Conservation (phyloP, 2,113 vertebrate species). For the Prolemur simus region DNA sequence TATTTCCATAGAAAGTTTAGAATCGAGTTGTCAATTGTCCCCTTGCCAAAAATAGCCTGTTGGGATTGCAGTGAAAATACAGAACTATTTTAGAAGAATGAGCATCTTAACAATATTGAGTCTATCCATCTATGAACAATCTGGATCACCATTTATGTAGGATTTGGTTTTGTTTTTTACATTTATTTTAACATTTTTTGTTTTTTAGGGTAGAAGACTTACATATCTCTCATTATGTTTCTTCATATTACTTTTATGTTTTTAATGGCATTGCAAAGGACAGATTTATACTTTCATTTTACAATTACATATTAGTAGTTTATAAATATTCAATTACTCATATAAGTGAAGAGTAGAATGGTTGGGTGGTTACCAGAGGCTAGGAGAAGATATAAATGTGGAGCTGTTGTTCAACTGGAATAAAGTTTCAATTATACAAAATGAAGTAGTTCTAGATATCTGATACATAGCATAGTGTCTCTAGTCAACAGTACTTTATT, state of each 20-base stretch:
- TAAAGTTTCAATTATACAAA: background rate
- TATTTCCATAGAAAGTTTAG: background rate
- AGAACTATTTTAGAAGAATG: background rate
- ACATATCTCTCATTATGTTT: background rate
- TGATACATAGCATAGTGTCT: no score
- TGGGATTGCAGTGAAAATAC: background rate
- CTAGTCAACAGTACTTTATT: background rate
- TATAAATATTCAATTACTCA: background rate
- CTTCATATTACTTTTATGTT: background rate
- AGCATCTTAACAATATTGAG: background rate
- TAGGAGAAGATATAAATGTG: background rate
- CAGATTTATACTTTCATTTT: background rate
- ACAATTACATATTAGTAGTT: background rate
- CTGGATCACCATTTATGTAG: background rate
- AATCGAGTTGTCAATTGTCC: background rate
- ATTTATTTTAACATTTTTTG: background rate
- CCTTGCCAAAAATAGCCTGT: background rate
- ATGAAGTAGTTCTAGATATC: background rate
- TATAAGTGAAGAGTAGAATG: background rate
- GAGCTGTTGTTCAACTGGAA: background rate
- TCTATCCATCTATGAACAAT: background rate
- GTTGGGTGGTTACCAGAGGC: background rate
- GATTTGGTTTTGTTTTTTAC: background rate
- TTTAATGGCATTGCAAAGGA: background rate
- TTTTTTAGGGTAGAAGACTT: background rate